These are phyloP conservation scores for Neodiprion lecontei DNA, from an alignment of 1,140 invertebrate species.

Conservation along the genomic window DNA sequence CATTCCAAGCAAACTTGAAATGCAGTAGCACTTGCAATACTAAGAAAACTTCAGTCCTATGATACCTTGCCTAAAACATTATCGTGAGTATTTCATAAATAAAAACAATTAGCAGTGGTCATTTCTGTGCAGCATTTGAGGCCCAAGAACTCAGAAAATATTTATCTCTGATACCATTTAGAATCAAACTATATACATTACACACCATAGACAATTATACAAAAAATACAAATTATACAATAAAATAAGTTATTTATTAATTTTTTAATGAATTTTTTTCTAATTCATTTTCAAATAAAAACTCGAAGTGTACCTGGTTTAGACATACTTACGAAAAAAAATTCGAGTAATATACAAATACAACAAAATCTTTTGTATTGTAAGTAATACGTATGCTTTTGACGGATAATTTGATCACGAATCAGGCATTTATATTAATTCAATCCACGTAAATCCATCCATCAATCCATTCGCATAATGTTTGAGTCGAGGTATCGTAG, in stretches of 20 bases:
- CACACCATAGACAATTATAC: background rate
- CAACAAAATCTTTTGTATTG: too few relatives aligned
- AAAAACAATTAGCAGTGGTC: background rate
- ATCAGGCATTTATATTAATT: too few relatives aligned
- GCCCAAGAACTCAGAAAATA: background rate
- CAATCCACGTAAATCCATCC: too few relatives aligned
- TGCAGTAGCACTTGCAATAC: background rate
- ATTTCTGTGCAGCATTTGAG: background rate
- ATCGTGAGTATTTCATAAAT: background rate
- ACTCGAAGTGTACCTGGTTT: too few relatives aligned
- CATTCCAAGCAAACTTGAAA: background rate
- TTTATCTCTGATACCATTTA: background rate
- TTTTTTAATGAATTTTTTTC: background rate
- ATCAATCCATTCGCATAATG: too few relatives aligned
- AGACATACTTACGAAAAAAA: too few relatives aligned
- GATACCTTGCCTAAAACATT: background rate
- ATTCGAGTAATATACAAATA: too few relatives aligned
- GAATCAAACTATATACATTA: background rate
- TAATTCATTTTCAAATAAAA: background rate
- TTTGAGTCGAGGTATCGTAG: too few relatives aligned
- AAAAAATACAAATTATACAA: background rate
- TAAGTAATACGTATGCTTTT: too few relatives aligned
- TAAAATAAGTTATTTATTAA: background rate
- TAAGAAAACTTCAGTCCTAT: background rate
- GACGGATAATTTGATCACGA: too few relatives aligned